Percentiles rank a stretch among this genome's conserved stretches.
These are phyloP conservation scores for Sparidentex hasta DNA, from an alignment of 2,797 vertebrate genomes.

Conservation along the genomic window DNA sequence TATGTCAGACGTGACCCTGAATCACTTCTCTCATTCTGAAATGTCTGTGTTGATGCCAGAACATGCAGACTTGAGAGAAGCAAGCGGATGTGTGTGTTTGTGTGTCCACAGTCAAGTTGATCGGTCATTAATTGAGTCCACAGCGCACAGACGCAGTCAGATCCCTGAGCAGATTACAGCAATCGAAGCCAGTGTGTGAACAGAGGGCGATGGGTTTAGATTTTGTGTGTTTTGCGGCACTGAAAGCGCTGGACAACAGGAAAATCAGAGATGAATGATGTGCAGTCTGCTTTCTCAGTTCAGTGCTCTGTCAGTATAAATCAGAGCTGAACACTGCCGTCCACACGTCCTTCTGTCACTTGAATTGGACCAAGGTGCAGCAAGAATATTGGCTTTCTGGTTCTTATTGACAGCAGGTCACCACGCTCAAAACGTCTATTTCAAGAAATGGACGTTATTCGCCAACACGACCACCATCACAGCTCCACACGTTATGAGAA, in stretches of 20 bases:
- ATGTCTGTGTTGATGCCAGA: conserved; percentile 28
- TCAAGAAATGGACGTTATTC: neutral
- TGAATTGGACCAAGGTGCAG: conserved; percentile 2
- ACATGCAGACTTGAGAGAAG: conserved; percentile 30
- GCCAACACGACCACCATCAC: neutral
- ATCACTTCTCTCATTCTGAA: conserved; percentile 18
- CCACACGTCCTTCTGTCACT: neutral
- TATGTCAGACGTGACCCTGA: neutral
- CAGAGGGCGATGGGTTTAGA: conserved; percentile 10
- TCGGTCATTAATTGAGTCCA: conserved; percentile 53
- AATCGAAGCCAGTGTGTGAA: conserved; percentile 18
- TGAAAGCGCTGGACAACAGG: neutral
- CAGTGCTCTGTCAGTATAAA: conserved; percentile 10
- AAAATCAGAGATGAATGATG: conserved; percentile 7
- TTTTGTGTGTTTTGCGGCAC: conserved; percentile 19
- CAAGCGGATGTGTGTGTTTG: conserved; percentile 40
- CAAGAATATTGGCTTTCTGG: conserved; percentile 18
- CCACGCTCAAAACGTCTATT: neutral
- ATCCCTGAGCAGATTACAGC: conserved; percentile 49
- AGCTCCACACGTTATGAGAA: neutral
- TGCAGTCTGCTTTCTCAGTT: neutral
- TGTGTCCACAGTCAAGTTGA: conserved; percentile 39
- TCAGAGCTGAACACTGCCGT: conserved; percentile 4
- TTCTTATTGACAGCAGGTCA: neutral
- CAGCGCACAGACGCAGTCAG: conserved; percentile 15